These are phyloP conservation scores for Gambelia wislizenii DNA, from an alignment of 2,797 vertebrate genomes.

Conservation along the genomic window DNA sequence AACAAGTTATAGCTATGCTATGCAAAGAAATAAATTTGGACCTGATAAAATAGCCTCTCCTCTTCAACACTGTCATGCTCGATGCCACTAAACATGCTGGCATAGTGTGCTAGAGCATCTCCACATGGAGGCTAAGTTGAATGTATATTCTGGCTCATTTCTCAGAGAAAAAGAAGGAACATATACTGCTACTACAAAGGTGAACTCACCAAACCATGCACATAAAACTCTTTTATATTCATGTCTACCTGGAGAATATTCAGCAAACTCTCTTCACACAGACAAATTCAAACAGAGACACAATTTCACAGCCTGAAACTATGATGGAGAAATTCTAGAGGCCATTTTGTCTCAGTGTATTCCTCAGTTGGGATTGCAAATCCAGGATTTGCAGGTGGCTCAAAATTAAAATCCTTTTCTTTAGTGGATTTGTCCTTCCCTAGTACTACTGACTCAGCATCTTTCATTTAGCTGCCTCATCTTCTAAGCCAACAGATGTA, in stretches of 20 bases:
- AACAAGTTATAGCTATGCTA: no score
- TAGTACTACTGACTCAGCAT: neutral
- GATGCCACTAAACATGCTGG: no score
- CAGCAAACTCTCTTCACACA: neutral
- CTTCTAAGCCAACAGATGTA: slow-evolving; percentile 12
- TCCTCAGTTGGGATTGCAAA: neutral
- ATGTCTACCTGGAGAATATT: neutral
- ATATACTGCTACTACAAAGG: neutral
- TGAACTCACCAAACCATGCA: neutral
- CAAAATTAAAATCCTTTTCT: neutral
- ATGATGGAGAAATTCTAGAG: neutral
- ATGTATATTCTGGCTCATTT: no score
- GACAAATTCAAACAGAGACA: neutral
- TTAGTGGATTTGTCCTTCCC: slow-evolving; percentile 9
- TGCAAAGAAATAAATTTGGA: no score
- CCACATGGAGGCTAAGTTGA: no score
- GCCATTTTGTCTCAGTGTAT: neutral
- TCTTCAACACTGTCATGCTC: no score
- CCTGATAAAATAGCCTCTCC: no score
- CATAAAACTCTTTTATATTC: neutral
- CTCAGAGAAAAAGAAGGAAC: neutral
- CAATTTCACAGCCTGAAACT: neutral
- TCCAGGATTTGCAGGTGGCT: neutral
- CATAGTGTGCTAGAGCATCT: no score
- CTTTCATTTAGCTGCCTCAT: neutral